Conservation (phyloP, 1,140 invertebrate species). For the Druon quercuslanigerum region DNA sequence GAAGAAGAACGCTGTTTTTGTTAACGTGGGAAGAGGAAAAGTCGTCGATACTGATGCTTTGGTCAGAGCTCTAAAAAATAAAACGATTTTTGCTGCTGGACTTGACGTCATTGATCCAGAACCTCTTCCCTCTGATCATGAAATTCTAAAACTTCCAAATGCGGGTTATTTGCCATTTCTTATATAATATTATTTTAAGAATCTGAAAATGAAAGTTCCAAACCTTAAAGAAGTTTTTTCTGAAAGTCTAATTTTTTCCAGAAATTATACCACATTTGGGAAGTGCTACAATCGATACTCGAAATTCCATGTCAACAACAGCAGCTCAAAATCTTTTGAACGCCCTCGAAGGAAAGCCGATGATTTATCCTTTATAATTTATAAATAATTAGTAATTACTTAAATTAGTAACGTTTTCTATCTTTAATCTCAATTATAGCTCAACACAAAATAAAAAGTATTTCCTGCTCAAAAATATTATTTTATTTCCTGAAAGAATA, state of each 20-base stretch:
- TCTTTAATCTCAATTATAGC: too few species aligned
- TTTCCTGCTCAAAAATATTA: too few species aligned
- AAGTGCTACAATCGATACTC: slow-evolving; percentile 86
- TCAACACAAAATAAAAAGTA: too few species aligned
- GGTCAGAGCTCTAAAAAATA: slow-evolving; percentile 81
- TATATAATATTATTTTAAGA: background rate
- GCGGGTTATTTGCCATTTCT: slow-evolving; percentile 77
- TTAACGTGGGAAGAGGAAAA: slow-evolving; percentile 88
- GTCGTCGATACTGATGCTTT: slow-evolving; percentile 86
- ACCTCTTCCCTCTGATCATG: slow-evolving; percentile 86
- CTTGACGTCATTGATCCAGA: slow-evolving; percentile 94
- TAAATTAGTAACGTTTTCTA: background rate
- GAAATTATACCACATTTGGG: slow-evolving; percentile 91
- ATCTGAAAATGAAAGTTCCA: background rate
- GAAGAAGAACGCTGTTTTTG: slow-evolving; percentile 86
- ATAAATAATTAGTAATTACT: too few species aligned
- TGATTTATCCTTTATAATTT: slow-evolving; percentile 75
- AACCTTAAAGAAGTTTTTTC: slow-evolving; percentile 20
- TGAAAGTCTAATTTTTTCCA: slow-evolving; percentile 75
- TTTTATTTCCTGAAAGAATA: too few species aligned
- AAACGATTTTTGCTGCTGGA: slow-evolving; percentile 88
- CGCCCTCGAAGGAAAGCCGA: slow-evolving; percentile 80
- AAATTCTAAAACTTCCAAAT: slow-evolving; percentile 85
- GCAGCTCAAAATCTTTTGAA: slow-evolving; percentile 89
- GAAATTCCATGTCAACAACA: slow-evolving; percentile 85